These are phyloP conservation scores for Zoroaster sp. DNA, from an alignment of 53 echinoderm and acorn worm genomes.

Conservation along the genomic window DNA sequence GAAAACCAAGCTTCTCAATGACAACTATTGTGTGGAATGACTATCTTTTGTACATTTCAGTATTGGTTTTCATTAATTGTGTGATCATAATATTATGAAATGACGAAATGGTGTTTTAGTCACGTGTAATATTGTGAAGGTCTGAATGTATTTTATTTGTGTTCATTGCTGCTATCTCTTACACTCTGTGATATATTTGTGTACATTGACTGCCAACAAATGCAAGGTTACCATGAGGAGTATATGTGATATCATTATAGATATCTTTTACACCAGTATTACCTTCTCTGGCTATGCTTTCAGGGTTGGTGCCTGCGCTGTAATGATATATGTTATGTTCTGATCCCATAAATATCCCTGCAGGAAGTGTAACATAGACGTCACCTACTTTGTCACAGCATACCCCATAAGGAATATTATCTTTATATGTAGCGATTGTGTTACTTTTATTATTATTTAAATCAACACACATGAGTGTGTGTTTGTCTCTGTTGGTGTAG, in stretches of 20 bases:
- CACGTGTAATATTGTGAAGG: too few species aligned
- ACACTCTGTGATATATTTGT: not conserved
- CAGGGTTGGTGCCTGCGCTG: not conserved
- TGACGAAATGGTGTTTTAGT: too few species aligned
- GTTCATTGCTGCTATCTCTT: not conserved
- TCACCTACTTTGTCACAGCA: conserved; percentile 11
- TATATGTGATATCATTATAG: not conserved
- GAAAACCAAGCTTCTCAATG: too few species aligned
- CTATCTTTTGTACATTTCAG: too few species aligned
- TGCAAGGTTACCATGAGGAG: not conserved
- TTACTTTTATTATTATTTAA: not conserved
- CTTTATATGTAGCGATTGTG: not conserved
- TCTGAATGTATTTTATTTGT: not conserved
- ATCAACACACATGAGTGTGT: not conserved
- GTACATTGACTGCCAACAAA: not conserved
- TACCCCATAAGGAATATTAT: not conserved
- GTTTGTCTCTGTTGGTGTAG: not conserved
- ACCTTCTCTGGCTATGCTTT: not conserved
- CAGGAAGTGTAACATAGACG: too few species aligned
- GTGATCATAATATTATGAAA: too few species aligned
- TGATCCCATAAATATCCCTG: not conserved
- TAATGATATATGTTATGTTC: not conserved
- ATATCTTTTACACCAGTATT: not conserved
- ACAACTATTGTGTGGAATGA: too few species aligned
- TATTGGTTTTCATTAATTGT: too few species aligned